These are phyloP conservation scores for Phenganax marumi DNA, from an alignment of 92 coral and sea anemone species.

Conservation along the genomic window DNA sequence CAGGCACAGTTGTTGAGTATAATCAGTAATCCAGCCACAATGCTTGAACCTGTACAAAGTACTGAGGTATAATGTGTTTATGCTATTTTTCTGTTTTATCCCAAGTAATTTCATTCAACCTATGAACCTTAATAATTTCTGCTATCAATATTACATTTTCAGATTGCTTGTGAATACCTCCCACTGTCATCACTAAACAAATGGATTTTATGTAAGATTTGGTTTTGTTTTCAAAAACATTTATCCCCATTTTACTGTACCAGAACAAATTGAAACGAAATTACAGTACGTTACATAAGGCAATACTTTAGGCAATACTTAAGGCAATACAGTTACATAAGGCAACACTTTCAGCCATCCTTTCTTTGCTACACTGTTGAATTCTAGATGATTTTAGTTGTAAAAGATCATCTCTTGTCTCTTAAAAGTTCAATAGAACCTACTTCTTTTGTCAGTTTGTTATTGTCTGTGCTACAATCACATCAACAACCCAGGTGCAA, in stretches of 20 bases:
- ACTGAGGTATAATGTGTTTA: conserved; percentile 62
- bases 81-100: conserved; percentile 10
- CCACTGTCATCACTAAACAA: conserved; percentile 73
- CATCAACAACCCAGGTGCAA: conserved; percentile 93
- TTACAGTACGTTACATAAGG: neutral
- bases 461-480: conserved; percentile 94
- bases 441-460: conserved; percentile 63
- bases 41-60: conserved; percentile 80
- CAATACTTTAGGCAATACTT: neutral
- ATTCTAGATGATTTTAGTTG: neutral
- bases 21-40: conserved; percentile 77
- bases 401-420: neutral
- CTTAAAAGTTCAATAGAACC: neutral
- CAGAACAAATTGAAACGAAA: neutral
- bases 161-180: conserved; percentile 88
- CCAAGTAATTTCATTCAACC: too few relatives aligned
- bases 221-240: neutral
- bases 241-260: neutral
- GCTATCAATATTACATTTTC: neutral
- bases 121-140: too few relatives aligned
- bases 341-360: neutral
- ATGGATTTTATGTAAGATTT: conserved; percentile 88
- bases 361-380: neutral
- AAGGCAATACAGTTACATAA: neutral
- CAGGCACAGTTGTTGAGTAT: conserved; percentile 85